Evolutionary conservation across 2,888 invertebrate species (phyloP), one percentile per base, ranked within the genome.

Genomic region (Drosophila mimetica): DNA sequence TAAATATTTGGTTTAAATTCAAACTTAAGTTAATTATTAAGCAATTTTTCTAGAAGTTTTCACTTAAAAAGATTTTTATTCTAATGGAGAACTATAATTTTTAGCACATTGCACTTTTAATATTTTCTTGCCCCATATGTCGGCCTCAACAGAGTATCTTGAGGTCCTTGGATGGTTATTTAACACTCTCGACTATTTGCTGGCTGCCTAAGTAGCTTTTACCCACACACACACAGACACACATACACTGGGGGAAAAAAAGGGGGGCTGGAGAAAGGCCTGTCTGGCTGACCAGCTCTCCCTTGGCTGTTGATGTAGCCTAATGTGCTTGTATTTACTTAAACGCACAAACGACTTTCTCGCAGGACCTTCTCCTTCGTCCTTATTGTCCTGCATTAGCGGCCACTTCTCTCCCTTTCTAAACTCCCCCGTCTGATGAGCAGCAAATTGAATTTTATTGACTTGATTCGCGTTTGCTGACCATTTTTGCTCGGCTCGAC

Each of bases 301-400:
- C 52, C 14, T 4, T 11, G 34, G 57, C 59, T 54, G 65, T 51
- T 63, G 47, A 39, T 65, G 53, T 63, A 36, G 79, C 71, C 75
- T 82, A 81, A 82, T 84, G 82, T 82, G 81, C 85, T 84, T 81
- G 79, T 82, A 79, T 84, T 82, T 84, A 81, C 81, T 84, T 84
- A 84, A 79, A 79, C 75, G 80, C 55, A 80, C 72, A 78, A 69
- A 66, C 71, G 73, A 53, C 69, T 72, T 71, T 71, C 52, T 22
- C 42, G 32, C 18, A 36, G 53, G 50, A 47, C 65, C 13, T 37
- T 30, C 57, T 22, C n/a, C n/a, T n/a, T n/a, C 9, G 25, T 25
- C n/a, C 18, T 11, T 14, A 59, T 61, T 61, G 67, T 77, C 16
- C 48, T 71, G 71, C 75, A 82, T 82, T 79, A 74, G 79, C 69